phyloP scores from a whole-genome alignment of 2,797 vertebrate species.

The Morelia viridis region DNA sequence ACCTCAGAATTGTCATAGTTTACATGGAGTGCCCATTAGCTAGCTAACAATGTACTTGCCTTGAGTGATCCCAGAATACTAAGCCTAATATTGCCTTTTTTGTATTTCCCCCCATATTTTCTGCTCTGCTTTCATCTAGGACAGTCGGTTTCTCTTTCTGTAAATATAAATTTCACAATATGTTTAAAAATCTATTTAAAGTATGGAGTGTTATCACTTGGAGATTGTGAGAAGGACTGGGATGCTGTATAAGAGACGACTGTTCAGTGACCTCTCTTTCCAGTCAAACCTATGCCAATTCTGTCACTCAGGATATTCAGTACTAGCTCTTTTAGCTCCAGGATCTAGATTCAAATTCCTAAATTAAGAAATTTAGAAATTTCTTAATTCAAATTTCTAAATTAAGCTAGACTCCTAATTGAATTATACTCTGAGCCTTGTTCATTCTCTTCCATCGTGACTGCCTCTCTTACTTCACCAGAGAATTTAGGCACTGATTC shows the following conservation, averaged over 20 bases:
- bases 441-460: background rate
- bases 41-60: background rate
- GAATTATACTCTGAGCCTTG: background rate
- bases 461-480: background rate
- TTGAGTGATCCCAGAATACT: background rate
- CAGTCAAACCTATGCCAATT: background rate
- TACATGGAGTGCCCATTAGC: background rate
- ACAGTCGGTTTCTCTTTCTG: background rate
- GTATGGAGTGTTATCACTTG: background rate
- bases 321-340: background rate
- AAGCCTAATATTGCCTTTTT: background rate
- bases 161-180: background rate
- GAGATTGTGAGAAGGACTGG: background rate
- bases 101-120: background rate
- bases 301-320: background rate
- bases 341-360: background rate
- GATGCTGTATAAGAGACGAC: background rate
- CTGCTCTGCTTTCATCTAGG: background rate
- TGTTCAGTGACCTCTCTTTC: background rate
- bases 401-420: background rate
- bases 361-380: background rate
- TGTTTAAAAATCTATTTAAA: background rate
- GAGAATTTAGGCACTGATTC: background rate
- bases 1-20: background rate
- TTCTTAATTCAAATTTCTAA: background rate